These are phyloP conservation scores for Helicolenus hilgendorfi DNA, from an alignment of 2,797 vertebrate genomes.

Conservation along the genomic window DNA sequence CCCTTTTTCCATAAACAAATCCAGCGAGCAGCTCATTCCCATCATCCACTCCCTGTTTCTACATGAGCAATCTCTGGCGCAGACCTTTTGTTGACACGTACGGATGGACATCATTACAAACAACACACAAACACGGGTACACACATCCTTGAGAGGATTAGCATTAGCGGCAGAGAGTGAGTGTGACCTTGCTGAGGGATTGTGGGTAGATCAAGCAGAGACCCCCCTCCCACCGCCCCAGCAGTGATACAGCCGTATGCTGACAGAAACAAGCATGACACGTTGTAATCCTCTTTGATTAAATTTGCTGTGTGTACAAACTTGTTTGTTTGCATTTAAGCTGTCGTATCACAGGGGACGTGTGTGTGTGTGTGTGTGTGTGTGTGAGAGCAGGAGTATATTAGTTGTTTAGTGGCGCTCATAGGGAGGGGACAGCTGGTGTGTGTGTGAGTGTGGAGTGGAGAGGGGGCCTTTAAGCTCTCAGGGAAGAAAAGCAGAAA, in stretches of 20 bases:
- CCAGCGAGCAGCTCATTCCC: background rate
- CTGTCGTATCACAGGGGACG: background rate
- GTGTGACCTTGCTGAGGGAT: constrained; percentile 54
- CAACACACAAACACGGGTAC: constrained; percentile 16
- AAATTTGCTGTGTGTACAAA: constrained; percentile 39
- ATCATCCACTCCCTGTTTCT: background rate
- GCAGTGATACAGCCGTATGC: background rate
- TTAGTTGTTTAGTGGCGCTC: background rate
- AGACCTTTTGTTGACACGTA: background rate
- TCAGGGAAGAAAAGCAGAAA: constrained; percentile 43
- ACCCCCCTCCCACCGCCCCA: background rate
- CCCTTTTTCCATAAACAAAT: constrained; percentile 41
- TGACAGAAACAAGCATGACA: constrained; percentile 41
- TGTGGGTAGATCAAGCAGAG: constrained; percentile 58
- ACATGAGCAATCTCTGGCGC: background rate
- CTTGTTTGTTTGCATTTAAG: constrained; percentile 31
- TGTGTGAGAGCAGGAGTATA: background rate
- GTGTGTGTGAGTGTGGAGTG: constrained; percentile 27
- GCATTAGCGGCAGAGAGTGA: constrained; percentile 48
- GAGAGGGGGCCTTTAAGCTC: constrained; percentile 14
- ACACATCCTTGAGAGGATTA: constrained; percentile 64
- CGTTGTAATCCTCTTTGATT: constrained; percentile 70
- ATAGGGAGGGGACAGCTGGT: constrained; percentile 58
- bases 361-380: constrained; percentile 25
- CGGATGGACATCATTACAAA: constrained; percentile 1